These are phyloP conservation scores for Nilaparvata lugens DNA, from an alignment of 1,140 invertebrate species.

Conservation along the genomic window DNA sequence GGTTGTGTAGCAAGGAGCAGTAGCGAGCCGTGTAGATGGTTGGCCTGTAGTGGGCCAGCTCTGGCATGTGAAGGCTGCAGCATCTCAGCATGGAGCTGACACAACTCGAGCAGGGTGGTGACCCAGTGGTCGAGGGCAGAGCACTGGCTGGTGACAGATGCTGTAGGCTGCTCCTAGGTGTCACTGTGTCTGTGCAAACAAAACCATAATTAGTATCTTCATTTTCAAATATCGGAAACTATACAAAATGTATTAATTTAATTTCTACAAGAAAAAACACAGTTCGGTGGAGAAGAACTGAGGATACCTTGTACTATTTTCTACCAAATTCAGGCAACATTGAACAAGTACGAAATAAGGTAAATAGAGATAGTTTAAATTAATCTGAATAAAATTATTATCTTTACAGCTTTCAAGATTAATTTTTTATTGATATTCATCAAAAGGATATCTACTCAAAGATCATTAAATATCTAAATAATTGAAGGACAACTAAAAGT, in stretches of 20 bases:
- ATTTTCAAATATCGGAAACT: not conserved
- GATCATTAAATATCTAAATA: too few species aligned
- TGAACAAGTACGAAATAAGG: too few species aligned
- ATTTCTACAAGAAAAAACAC: not conserved
- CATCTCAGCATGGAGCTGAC: conserved; percentile 18
- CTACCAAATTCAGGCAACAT: too few species aligned
- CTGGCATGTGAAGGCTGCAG: conserved; percentile 8
- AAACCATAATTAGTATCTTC: not conserved
- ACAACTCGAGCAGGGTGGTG: conserved; percentile 19
- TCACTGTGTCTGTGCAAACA: not conserved
- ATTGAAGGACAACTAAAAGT: too few species aligned
- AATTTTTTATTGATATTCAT: too few species aligned
- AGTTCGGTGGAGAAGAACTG: too few species aligned
- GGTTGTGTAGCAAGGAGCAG: conserved; percentile 15
- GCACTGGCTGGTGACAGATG: not conserved
- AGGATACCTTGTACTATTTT: too few species aligned
- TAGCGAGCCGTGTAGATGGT: conserved; percentile 6
- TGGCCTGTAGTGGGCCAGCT: conserved; percentile 6
- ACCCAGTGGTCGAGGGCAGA: not conserved
- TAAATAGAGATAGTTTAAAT: too few species aligned
- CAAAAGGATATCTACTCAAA: too few species aligned
- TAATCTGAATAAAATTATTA: too few species aligned
- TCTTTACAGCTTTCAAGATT: too few species aligned
- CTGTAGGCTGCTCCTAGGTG: not conserved
- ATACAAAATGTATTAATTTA: conserved; percentile 4